Percentiles rank a stretch among this genome's conserved stretches.
Evolutionary conservation across 1,140 invertebrate genomes (phyloP).

Genomic region (Philotrypesis tridentata): DNA sequence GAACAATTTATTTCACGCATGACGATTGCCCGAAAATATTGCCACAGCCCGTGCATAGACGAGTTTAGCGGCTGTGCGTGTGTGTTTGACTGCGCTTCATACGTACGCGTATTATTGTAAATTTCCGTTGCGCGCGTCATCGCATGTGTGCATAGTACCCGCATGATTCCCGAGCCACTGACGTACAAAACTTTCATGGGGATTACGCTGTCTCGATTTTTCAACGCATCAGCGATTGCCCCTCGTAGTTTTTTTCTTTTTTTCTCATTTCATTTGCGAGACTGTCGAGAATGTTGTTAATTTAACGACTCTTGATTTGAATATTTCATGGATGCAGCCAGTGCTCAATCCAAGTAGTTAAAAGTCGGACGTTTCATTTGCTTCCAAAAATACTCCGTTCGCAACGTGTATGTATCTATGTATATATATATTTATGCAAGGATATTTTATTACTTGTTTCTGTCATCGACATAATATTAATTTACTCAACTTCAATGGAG

Average conservation of each 20-base stretch:
- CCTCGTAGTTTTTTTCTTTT: background rate
- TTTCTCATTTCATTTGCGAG: background rate
- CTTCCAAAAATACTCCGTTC: no score
- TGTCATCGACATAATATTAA: background rate
- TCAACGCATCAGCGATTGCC: background rate
- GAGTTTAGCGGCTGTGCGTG: background rate
- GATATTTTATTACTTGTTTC: background rate
- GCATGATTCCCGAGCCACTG: background rate
- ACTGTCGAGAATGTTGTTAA: background rate
- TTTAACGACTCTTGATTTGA: background rate
- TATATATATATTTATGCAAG: background rate
- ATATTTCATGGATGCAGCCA: background rate
- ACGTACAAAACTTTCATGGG: background rate
- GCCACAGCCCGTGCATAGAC: background rate
- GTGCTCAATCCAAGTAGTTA: background rate
- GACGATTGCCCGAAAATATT: background rate
- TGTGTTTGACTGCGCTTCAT: background rate
- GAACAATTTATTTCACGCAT: background rate
- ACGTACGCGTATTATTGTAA: background rate
- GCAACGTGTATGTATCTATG: no score
- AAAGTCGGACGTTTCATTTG: background rate
- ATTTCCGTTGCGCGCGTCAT: background rate
- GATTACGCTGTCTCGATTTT: background rate
- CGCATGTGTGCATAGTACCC: background rate
- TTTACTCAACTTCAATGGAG: background rate